Percentiles rank a stretch among this genome's conserved stretches.
Conservation (phyloP, 2,888 invertebrate species). For the Lasioglossum villosulum region DNA sequence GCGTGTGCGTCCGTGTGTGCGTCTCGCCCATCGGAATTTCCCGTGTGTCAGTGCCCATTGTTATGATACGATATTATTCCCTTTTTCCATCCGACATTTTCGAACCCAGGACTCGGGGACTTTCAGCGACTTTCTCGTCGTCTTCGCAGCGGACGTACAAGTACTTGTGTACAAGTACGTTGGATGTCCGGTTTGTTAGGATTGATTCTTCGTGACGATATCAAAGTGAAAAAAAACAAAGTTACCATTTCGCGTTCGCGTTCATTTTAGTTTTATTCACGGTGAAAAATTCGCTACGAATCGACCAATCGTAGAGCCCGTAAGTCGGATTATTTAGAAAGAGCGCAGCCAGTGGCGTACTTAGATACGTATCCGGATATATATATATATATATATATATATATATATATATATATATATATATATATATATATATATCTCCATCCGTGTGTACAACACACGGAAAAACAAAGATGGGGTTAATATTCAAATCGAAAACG, state of each 20-base stretch:
- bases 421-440: background rate
- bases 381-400: background rate
- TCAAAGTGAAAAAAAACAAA: background rate
- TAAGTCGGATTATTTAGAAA: background rate
- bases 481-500: background rate
- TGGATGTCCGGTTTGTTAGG: background rate
- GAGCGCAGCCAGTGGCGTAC: constrained; percentile 1
- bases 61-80: constrained; percentile 21
- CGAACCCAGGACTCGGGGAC: constrained; percentile 41
- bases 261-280: constrained; percentile 2
- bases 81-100: constrained; percentile 54
- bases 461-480: background rate
- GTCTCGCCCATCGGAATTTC: background rate
- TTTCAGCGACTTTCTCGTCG: constrained; percentile 31
- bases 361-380: too few relatives aligned
- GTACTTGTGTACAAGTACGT: background rate
- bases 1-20: background rate
- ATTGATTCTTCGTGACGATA: background rate
- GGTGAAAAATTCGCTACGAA: background rate
- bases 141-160: background rate
- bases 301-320: background rate
- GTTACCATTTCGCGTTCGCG: background rate
- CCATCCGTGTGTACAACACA: too few relatives aligned
- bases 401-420: background rate
- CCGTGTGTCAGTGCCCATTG: constrained; percentile 15